These are phyloP conservation scores for Callinectes sapidus DNA, from an alignment of 2,888 invertebrate genomes.

Conservation along the genomic window DNA sequence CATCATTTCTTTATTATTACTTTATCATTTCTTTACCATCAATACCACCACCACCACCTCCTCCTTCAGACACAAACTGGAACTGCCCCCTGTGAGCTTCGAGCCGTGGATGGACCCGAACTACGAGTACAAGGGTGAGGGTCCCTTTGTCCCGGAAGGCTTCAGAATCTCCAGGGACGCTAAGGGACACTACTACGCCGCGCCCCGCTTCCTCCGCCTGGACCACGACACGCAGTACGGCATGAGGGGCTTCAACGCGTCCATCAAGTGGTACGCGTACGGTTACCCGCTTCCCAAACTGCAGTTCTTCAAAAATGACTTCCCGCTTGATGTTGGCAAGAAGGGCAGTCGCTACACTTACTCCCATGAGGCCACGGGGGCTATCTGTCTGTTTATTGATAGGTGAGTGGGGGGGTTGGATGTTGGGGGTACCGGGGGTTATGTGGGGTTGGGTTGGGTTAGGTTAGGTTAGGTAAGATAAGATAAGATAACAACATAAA, in stretches of 20 bases:
- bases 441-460: no score
- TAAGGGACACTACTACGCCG: conserved; percentile 70
- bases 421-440: no score
- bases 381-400: conserved; percentile 91
- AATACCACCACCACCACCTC: background rate
- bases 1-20: no score
- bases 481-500: no score
- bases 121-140: conserved; percentile 79
- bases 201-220: conserved; percentile 84
- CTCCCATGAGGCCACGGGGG: conserved; percentile 92
- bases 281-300: conserved; percentile 97
- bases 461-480: no score
- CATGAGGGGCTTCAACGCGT: conserved; percentile 91
- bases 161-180: conserved; percentile 66
- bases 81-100: conserved; percentile 87
- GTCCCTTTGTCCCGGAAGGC: conserved; percentile 68
- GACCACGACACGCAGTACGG: conserved; percentile 93
- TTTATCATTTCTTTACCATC: background rate
- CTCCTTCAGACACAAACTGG: conserved; percentile 81
- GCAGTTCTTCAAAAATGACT: conserved; percentile 90
- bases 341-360: conserved; percentile 84
- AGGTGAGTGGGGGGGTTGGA: conserved; percentile 80
- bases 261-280: conserved; percentile 94
- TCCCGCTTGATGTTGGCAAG: conserved; percentile 86
- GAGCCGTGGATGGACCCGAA: conserved; percentile 87